A percentile compares a stretch with the other conserved stretches of the same genome.
Conservation (phyloP, 2,797 vertebrate species). For the Pteropus rufus region DNA sequence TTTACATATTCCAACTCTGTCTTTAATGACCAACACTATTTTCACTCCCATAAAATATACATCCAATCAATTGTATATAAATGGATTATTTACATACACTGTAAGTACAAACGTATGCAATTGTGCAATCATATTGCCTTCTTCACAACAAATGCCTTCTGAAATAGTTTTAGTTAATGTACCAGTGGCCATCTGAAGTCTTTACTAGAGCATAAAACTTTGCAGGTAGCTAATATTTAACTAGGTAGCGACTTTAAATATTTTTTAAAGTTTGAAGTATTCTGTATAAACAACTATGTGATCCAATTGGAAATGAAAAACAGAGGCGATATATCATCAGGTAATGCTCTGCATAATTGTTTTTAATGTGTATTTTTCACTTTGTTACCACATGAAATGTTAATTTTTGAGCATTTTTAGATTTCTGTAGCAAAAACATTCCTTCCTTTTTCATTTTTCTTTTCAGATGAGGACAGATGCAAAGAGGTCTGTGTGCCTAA, state of each 20-base stretch:
- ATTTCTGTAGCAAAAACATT: not conserved
- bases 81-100: not conserved
- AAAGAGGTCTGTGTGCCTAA: slow-evolving; percentile 41
- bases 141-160: not conserved
- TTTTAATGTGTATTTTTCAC: not conserved
- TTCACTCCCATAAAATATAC: not conserved
- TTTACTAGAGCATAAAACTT: not conserved
- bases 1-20: not conserved
- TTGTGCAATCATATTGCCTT: not conserved
- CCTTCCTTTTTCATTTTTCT: slow-evolving; percentile 22
- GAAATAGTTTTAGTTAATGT: not conserved
- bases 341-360: not conserved
- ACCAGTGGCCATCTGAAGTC: not conserved
- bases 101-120: not conserved
- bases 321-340: not conserved
- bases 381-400: not conserved
- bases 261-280: not conserved
- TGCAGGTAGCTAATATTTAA: not conserved
- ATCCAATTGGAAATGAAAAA: not conserved
- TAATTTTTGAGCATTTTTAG: slow-evolving; percentile 28
- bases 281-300: not conserved
- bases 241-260: not conserved
- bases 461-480: slow-evolving; percentile 52
- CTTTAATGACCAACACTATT: not conserved
- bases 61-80: not conserved